phyloP scores from a whole-genome alignment of 2,113 vertebrate species.

The Aspiorhynchus laticeps region DNA sequence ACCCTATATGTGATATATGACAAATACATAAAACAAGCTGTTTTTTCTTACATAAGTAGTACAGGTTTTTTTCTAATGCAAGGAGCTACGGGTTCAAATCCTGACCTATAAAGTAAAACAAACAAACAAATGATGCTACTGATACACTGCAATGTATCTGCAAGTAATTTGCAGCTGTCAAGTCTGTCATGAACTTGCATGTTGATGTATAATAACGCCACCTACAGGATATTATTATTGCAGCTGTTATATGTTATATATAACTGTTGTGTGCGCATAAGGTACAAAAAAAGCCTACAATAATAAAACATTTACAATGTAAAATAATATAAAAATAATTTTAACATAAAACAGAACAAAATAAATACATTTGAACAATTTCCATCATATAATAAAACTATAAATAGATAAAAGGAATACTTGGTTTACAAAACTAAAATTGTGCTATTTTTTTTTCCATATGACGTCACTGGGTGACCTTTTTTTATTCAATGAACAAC shows the following conservation, averaged over 20 bases:
- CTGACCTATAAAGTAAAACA: not conserved
- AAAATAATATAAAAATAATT: not conserved
- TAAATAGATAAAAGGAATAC: conserved; percentile 23
- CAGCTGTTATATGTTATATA: not conserved
- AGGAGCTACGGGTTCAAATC: not conserved
- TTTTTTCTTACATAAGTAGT: not conserved
- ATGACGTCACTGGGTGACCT: conserved; percentile 48
- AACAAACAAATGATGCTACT: not conserved
- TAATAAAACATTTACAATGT: not conserved
- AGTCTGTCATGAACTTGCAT: not conserved
- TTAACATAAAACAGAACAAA: not conserved
- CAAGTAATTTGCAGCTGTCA: not conserved
- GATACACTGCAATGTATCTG: not conserved
- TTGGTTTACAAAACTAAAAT: conserved; percentile 15
- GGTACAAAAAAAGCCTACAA: not conserved
- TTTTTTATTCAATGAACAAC: conserved; percentile 26
- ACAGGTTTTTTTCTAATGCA: too few relatives aligned
- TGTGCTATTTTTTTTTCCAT: conserved; percentile 56
- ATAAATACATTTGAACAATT: not conserved
- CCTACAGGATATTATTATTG: conserved; percentile 15
- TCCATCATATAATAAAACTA: conserved; percentile 49
- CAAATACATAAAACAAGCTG: not conserved
- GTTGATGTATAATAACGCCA: conserved; percentile 4
- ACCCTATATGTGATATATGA: not conserved
- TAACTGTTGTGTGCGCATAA: too few relatives aligned